These are phyloP conservation scores for Apistogramma diplotaenia DNA, from an alignment of 2,113 vertebrate species.

Conservation along the genomic window DNA sequence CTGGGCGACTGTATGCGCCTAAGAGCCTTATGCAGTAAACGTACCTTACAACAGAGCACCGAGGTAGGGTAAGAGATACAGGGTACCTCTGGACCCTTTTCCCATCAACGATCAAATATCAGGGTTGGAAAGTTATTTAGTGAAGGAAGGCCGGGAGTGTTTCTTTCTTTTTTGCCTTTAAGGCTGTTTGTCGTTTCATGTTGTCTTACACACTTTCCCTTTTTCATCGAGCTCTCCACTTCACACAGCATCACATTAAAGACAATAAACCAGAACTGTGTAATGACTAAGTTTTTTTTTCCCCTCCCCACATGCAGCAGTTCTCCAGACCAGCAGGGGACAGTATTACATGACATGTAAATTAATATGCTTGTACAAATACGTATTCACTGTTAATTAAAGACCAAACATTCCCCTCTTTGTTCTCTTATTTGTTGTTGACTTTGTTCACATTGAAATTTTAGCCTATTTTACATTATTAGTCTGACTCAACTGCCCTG, in stretches of 20 bases:
- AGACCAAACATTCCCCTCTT: slow-evolving; percentile 52
- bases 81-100: slow-evolving; percentile 13
- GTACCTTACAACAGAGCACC: slow-evolving; percentile 3
- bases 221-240: not conserved
- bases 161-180: not conserved
- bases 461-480: slow-evolving; percentile 51
- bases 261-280: not conserved
- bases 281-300: not conserved
- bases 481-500: slow-evolving; percentile 57
- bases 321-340: slow-evolving; percentile 66
- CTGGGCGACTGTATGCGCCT: slow-evolving; percentile 52
- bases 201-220: not conserved
- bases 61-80: slow-evolving; percentile 12
- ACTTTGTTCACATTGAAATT: slow-evolving; percentile 63
- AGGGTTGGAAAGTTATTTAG: slow-evolving; percentile 33
- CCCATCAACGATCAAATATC: slow-evolving; percentile 40
- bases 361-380: slow-evolving; percentile 57
- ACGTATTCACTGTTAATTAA: slow-evolving; percentile 57
- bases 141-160: not conserved
- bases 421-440: slow-evolving; percentile 71
- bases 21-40: slow-evolving; percentile 60
- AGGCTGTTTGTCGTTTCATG: not conserved
- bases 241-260: not conserved
- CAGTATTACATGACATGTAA: slow-evolving; percentile 57
- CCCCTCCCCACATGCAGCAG: not conserved